Base-by-base conservation (phyloP, 2,797 vertebrate species). In the Amniataba percoides region DNA sequence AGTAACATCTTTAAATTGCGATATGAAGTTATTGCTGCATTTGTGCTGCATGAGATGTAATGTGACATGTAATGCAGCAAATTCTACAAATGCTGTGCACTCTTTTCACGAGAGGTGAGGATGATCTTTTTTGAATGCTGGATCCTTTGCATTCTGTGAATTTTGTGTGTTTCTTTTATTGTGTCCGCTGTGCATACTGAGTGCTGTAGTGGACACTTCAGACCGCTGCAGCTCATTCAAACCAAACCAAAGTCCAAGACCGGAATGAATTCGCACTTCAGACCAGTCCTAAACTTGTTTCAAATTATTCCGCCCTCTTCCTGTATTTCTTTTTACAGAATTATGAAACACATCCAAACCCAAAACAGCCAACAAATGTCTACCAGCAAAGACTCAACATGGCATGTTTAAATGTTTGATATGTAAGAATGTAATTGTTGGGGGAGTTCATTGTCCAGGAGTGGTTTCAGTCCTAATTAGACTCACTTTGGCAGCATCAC, bases 391-490 rank as follows among this genome's bases (percentile, higher is more conserved):
- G 46, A 31, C 19, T 40, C 19, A 57, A 69, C 14, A 51, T 3
- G 0, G 13, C 16, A 40, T 25, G 14, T 42, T 21, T 39, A n/a
- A 0, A n/a, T 60, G 13, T 31, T 25, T 63, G 23, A 31, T 43
- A 71, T 21, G 84, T n/a, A 67, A 5, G 0, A 65, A 69, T 66
- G 40, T 59, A 63, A 79, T 78, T 77, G 58, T 70, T 74, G 4
- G 7, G 23, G 16, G 64, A 86, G 56, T 60, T 65, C 62, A 85
- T 48, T 80, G 72, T 71, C 43, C 25, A n/a, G 49, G 39, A 82
- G 45, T 62, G 65, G 69, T 85, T 86, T 51, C 74, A 57, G 83
- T 77, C 59, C 72, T 86, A 84, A 91, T 91, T 51, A 77, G 76
- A 71, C 14, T 62, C 73, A 81, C 63, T 73, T 67, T n/a, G 43